phyloP scores from a whole-genome alignment of 2,797 vertebrate species.

The Podarcis siculus region DNA sequence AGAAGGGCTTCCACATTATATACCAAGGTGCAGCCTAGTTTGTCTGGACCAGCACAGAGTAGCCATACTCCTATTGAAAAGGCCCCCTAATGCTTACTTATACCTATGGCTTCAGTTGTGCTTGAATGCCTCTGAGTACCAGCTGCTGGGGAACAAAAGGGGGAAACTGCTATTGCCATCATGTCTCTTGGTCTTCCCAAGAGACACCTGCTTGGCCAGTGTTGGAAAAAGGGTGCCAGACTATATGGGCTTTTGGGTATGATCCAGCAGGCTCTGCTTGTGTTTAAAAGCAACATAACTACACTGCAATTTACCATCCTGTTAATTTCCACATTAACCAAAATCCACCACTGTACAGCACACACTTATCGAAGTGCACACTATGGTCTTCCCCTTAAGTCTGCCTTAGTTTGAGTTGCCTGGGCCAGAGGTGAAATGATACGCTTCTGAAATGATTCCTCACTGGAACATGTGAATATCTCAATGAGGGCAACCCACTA shows the following conservation, averaged over 20 bases:
- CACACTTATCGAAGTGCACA: not conserved
- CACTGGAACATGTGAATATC: not conserved
- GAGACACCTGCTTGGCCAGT: not conserved
- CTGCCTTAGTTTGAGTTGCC: not conserved
- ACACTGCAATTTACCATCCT: not conserved
- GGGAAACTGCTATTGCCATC: not conserved
- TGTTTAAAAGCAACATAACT: not conserved
- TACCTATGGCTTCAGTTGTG: not conserved
- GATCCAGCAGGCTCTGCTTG: not conserved
- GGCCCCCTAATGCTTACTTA: not conserved
- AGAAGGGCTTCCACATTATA: fast-evolving
- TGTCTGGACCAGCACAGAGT: not conserved
- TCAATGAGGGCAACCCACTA: not conserved
- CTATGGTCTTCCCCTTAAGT: not conserved
- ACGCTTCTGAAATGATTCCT: not conserved
- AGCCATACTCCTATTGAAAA: too few relatives aligned
- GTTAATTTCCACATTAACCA: not conserved
- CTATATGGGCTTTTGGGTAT: not conserved
- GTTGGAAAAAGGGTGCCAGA: not conserved
- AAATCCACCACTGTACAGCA: not conserved
- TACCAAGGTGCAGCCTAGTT: not conserved
- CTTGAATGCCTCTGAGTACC: not conserved
- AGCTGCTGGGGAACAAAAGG: not conserved
- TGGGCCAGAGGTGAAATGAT: not conserved
- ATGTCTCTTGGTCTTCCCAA: not conserved